Evolutionary conservation across 2,797 vertebrate species (phyloP), one percentile per base, ranked within the genome.

Genomic region (Spinibarbus caldwelli): DNA sequence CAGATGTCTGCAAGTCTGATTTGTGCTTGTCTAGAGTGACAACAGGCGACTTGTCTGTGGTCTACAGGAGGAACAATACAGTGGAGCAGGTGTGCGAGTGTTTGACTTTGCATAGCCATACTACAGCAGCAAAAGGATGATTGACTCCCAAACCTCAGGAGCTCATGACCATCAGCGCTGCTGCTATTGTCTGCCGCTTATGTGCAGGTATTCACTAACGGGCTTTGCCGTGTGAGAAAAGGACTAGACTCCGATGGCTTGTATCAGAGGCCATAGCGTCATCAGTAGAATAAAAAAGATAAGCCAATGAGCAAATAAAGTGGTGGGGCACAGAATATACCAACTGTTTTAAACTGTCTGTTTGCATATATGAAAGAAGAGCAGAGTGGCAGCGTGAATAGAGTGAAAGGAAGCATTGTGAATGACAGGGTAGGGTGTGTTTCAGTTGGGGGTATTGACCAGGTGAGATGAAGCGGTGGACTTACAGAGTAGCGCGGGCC

Each of bases 401-500:
- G 66, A 73, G 59, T 68, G 52, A 62, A 80, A 71, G 62, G 52
- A 80, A 47, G 77, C 52, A 76, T 68, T 79, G 78, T 84, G 34
- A 84, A 54, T 54, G 8, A 10, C 52, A 83, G 68, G n/a, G 62
- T 6, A 45, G 72, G 54, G 52, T 77, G 19, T 49, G 75, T 67
- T 80, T 84, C 87, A 59, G 83, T 87, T 86, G 38, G 83, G 59
- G n/a, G 57, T 62, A 72, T 80, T 87, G 67, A 70, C 68, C 79
- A 82, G 67, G 41, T 23, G 68, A 83, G 59, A 29, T 57, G 67
- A 78, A 68, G 73, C 0, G 36, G 64, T 17, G 26, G 85, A 95
- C 97, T 98, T 94, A 97, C 98, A 0, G 85, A 94, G 86, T 95
- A 94, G 89, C 94, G 93, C 66, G 96, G 94, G 71, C 94, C 94